Evolutionary conservation across 2,113 vertebrate species (phyloP).

Genomic region (Paramormyrops kingsleyae): DNA sequence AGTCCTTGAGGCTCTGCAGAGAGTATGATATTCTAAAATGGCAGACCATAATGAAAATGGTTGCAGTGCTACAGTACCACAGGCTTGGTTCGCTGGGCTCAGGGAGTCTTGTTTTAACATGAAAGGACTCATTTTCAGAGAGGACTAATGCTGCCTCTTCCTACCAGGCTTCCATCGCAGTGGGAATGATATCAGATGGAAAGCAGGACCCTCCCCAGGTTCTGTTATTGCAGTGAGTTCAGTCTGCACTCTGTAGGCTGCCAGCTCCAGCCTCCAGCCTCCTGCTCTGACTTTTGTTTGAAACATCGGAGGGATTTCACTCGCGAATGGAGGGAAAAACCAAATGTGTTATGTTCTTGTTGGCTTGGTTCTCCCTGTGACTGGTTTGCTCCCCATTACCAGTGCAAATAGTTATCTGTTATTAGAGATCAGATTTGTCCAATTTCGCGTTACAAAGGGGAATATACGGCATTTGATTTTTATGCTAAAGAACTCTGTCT

Average conservation of each 20-base stretch:
- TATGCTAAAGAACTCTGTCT: conserved; percentile 36
- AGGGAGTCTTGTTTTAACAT: conserved; percentile 20
- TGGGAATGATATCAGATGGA: conserved; percentile 42
- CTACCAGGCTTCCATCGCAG: conserved; percentile 43
- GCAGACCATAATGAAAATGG: conserved; percentile 2
- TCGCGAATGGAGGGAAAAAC: conserved; percentile 41
- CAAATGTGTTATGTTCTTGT: neutral
- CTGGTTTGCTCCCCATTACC: neutral
- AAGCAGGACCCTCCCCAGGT: conserved; percentile 31
- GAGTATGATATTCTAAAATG: conserved; percentile 1
- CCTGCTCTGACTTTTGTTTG: conserved; percentile 46
- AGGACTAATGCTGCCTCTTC: conserved; percentile 41
- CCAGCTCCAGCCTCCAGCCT: conserved; percentile 42
- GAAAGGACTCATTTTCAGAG: conserved; percentile 17
- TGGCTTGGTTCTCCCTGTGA: neutral
- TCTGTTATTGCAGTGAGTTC: conserved; percentile 39
- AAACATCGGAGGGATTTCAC: conserved; percentile 32
- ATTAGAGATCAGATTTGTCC: neutral
- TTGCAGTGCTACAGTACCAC: neutral
- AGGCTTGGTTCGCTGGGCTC: neutral
- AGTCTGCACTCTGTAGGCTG: conserved; percentile 47
- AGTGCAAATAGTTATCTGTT: neutral
- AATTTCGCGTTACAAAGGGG: neutral
- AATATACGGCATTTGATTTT: conserved; percentile 9
- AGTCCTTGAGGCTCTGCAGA: neutral